Percentiles rank a stretch among this genome's conserved stretches.
phyloP scores from a whole-genome alignment of 1,140 invertebrate species.

The Atta colombica region DNA sequence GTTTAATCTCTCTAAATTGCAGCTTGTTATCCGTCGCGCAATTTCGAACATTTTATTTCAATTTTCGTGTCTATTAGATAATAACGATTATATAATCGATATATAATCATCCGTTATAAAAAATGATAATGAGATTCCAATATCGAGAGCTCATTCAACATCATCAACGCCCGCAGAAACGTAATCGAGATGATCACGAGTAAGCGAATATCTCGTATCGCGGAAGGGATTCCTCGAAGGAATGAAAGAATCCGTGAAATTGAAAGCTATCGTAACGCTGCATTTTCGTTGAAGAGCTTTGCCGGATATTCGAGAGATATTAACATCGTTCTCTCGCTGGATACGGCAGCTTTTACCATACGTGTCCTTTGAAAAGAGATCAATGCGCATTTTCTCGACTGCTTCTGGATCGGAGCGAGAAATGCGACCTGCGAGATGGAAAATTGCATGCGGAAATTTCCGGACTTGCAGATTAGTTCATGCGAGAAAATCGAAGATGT shows the following conservation, averaged over 20 bases:
- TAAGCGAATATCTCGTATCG: conserved; percentile 11
- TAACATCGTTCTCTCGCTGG: conserved; percentile 7
- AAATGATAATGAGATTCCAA: conserved; percentile 25
- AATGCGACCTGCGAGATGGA: conserved; percentile 39
- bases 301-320: conserved; percentile 47
- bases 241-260: conserved; percentile 38
- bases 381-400: conserved; percentile 40
- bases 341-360: conserved; percentile 31
- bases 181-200: conserved; percentile 16
- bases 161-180: neutral
- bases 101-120: neutral
- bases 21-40: neutral
- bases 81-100: conserved; percentile 13
- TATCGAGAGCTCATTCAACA: neutral
- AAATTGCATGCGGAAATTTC: conserved; percentile 17
- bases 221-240: neutral
- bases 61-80: neutral
- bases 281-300: conserved; percentile 5
- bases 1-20: conserved; percentile 17
- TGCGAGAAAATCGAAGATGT: neutral
- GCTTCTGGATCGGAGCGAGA: conserved; percentile 18
- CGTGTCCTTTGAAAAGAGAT: conserved; percentile 44
- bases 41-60: conserved; percentile 22
- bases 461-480: neutral
- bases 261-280: conserved; percentile 12